Evolutionary conservation across 2,113 vertebrate species (phyloP), one percentile per base, ranked within the genome.

Genomic region (Pangasianodon hypophthalmus): DNA sequence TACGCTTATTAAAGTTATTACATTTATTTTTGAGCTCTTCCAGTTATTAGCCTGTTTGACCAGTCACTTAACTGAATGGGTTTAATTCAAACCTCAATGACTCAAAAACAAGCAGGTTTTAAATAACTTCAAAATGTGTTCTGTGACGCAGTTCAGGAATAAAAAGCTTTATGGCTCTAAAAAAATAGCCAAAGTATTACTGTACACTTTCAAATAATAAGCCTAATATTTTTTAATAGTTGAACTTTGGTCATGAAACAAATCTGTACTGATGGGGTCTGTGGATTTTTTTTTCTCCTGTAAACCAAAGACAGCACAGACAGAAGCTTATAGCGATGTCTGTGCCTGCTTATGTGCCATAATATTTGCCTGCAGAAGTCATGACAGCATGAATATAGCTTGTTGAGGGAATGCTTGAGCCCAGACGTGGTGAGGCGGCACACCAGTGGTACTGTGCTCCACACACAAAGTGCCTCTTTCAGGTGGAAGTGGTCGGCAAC

Each of bases 401-500:
- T 77, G 84, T 54, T 82, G 29, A 84, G 85, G 64, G 75, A 52
- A 29, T 79, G 87, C 54, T 48, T 83, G 54, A 64, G 71, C 48
- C 41, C 86, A 77, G 48, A 73, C 7, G 52, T 48, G 86, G 86
- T 46, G 41, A 84, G 71, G 60, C 48, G 71, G 56, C 67, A 92
- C 84, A 84, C 46, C 52, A 52, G 79, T 67, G 79, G 87, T 67
- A 62, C 73, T 87, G 91, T 88, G 87, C 89, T 79, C 10, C 67
- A 29, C 84, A 81, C 86, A 92, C 87, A 92, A 84, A 90, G 91
- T 81, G 52, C 46, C 50, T 88, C 89, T 89, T 90, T 92, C 84
- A 90, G 89, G 89, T 84, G 84, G 10, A 73, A 32, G 52, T 89
- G 91, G 89, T 88, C 89, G 62, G 71, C 13, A 37, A 16, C 67